phyloP scores from a whole-genome alignment of 1,140 invertebrate species.

The Scylla paramamosain region DNA sequence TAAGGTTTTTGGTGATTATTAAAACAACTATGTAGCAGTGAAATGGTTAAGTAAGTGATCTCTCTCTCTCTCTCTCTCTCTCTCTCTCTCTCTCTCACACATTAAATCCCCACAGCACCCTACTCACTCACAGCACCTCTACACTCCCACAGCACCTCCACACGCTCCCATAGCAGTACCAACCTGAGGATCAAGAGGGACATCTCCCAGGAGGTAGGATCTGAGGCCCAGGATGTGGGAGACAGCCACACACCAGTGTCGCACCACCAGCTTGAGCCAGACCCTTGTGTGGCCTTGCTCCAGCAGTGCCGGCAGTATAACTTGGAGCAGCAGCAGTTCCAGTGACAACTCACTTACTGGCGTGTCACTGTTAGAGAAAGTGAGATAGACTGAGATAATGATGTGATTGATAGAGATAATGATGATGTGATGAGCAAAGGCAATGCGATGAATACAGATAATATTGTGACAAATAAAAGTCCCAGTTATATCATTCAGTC shows the following conservation, averaged over 20 bases:
- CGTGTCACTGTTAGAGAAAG: conserved; percentile 85
- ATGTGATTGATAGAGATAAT: too few species aligned
- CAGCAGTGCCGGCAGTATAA: conserved; percentile 95
- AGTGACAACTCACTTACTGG: conserved; percentile 92
- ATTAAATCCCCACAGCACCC: too few species aligned
- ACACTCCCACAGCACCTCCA: background rate
- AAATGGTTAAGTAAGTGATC: too few species aligned
- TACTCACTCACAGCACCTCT: background rate
- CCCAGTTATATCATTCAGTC: too few species aligned
- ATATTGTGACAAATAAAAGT: too few species aligned
- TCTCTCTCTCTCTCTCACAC: background rate
- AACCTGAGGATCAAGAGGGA: conserved; percentile 78
- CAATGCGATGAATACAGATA: too few species aligned
- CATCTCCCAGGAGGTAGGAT: conserved; percentile 92
- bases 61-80: too few species aligned
- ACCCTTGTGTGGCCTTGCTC: conserved; percentile 97
- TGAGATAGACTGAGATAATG: too few species aligned
- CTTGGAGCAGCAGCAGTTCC: conserved; percentile 93
- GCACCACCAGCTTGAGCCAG: conserved; percentile 93
- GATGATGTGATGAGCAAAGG: too few species aligned
- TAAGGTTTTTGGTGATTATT: too few species aligned
- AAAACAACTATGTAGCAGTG: too few species aligned
- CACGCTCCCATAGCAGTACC: background rate
- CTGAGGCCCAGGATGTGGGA: conserved; percentile 92
- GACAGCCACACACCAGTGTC: conserved; percentile 93